Evolutionary conservation across 2,888 invertebrate species (phyloP).

Genomic region (Sphaerophoria rueppellii): DNA sequence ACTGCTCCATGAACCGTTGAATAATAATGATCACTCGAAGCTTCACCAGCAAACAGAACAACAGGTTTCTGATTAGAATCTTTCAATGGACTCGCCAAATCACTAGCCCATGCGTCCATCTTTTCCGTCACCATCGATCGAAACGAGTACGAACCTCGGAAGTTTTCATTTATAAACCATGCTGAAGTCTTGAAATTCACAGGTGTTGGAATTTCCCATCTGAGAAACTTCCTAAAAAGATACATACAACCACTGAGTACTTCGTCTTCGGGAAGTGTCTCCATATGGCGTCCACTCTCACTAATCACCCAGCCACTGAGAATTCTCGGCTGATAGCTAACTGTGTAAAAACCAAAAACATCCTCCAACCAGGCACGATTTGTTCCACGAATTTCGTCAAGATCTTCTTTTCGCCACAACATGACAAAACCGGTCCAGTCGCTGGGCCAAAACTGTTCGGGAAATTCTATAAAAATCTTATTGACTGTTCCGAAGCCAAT

Average conservation of each 20-base stretch:
- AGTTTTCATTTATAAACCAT: conserved; percentile 86
- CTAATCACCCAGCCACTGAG: conserved; percentile 89
- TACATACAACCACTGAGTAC: conserved; percentile 79
- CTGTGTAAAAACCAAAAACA: conserved; percentile 87
- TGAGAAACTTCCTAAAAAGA: conserved; percentile 80
- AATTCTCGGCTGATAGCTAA: conserved; percentile 85
- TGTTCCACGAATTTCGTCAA: conserved; percentile 78
- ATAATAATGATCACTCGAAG: conserved; percentile 86
- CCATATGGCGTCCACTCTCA: conserved; percentile 85
- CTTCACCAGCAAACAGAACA: conserved; percentile 88
- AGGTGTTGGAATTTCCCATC: conserved; percentile 79
- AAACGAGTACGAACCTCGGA: conserved; percentile 87
- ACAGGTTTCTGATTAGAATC: conserved; percentile 82
- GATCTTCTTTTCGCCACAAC: conserved; percentile 84
- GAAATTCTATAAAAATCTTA: conserved; percentile 86
- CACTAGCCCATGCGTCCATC: conserved; percentile 83
- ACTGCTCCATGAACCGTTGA: conserved; percentile 89
- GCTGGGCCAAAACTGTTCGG: conserved; percentile 84
- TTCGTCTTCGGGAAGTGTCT: conserved; percentile 84
- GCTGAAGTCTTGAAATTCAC: conserved; percentile 83
- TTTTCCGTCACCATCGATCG: conserved; percentile 85
- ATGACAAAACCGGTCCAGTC: conserved; percentile 84
- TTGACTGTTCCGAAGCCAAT: conserved; percentile 85
- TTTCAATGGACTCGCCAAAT: conserved; percentile 82
- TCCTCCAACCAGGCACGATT: conserved; percentile 85